Conservation (phyloP, 2,113 vertebrate species). For the Elephas maximus region DNA sequence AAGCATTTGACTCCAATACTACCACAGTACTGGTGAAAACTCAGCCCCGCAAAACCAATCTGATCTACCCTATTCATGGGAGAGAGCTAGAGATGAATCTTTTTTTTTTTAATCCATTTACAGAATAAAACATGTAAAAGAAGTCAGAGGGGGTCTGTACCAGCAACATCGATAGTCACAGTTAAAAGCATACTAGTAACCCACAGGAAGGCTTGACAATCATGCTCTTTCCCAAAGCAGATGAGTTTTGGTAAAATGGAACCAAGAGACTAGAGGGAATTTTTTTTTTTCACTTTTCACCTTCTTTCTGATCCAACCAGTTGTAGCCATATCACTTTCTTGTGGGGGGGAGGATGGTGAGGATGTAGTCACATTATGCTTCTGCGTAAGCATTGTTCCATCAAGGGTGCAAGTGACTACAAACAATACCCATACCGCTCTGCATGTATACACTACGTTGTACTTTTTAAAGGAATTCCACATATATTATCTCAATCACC, state of each 20-base stretch:
- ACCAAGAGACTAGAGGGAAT: neutral
- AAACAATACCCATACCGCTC: neutral
- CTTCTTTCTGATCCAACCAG: conserved; percentile 27
- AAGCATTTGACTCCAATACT: conserved; percentile 57
- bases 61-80: neutral
- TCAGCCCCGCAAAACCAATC: conserved; percentile 5
- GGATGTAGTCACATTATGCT: neutral
- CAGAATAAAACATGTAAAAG: conserved; percentile 38
- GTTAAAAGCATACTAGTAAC: conserved; percentile 63
- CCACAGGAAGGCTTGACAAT: conserved; percentile 56
- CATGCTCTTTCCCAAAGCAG: conserved; percentile 40
- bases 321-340: neutral
- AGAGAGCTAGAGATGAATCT: conserved; percentile 23
- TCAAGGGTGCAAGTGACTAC: neutral
- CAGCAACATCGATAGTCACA: conserved; percentile 51
- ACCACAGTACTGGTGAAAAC: conserved; percentile 57
- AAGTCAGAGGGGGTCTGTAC: conserved; percentile 19
- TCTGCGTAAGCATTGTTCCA: neutral
- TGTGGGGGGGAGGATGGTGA: neutral
- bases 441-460: neutral
- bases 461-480: neutral
- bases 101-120: neutral
- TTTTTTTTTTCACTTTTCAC: neutral
- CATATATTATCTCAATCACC: conserved; percentile 34
- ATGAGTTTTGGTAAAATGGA: conserved; percentile 55